phyloP scores from a whole-genome alignment of 2,113 vertebrate genomes.

The Capra hircus region DNA sequence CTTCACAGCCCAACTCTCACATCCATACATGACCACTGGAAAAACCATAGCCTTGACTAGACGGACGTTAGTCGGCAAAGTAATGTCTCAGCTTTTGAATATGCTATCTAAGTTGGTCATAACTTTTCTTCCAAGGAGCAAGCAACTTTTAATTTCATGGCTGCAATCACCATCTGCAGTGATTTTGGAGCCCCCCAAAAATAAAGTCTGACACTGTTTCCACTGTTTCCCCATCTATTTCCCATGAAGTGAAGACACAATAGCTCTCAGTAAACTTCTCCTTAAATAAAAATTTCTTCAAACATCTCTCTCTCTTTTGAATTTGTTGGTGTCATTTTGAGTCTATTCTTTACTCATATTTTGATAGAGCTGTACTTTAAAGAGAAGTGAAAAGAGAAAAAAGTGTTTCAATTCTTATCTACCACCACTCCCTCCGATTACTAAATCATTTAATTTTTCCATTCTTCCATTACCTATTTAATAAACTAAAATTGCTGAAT shows the following conservation, averaged over 20 bases:
- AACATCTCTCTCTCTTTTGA: neutral
- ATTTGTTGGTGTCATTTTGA: slow-evolving; percentile 14
- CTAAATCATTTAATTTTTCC: neutral
- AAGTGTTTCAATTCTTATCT: neutral
- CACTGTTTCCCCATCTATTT: no score
- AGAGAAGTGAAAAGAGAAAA: neutral
- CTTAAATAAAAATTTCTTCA: neutral
- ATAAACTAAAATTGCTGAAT: slow-evolving; percentile 4
- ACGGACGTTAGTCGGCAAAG: no score
- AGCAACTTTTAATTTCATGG: no score
- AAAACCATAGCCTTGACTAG: no score
- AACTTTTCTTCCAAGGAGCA: no score
- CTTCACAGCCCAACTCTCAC: no score
- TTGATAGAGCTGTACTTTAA: neutral
- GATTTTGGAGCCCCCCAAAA: no score
- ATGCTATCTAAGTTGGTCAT: no score
- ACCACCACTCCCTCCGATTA: neutral
- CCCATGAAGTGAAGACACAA: neutral
- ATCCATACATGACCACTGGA: no score
- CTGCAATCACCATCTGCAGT: no score
- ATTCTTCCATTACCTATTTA: neutral
- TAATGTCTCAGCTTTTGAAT: no score
- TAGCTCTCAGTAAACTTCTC: neutral
- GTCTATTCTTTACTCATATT: neutral
- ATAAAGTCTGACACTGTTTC: no score